These are phyloP conservation scores for Danio aesculapii DNA, from an alignment of 2,797 vertebrate species.

Conservation along the genomic window DNA sequence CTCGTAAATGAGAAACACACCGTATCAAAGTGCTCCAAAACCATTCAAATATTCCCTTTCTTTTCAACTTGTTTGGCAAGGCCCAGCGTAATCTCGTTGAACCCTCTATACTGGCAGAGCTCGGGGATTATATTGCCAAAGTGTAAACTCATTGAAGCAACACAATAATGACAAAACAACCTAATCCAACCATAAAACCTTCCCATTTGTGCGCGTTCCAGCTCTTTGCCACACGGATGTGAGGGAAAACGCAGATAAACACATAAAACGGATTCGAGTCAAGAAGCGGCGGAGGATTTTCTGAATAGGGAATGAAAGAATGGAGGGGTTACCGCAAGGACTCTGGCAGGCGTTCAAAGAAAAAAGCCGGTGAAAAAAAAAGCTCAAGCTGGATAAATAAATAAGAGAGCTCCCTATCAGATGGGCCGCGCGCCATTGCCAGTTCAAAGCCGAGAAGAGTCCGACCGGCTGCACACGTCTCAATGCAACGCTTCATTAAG, in stretches of 20 bases:
- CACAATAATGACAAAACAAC: constrained; percentile 50
- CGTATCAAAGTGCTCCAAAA: constrained; percentile 43
- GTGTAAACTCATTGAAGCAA: constrained; percentile 36
- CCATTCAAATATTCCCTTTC: constrained; percentile 40
- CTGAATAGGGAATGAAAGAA: constrained; percentile 48
- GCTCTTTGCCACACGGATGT: constrained; percentile 28
- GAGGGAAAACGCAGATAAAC: constrained; percentile 58
- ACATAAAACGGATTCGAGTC: constrained; percentile 30
- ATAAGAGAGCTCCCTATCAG: constrained; percentile 58
- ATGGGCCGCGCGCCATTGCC: constrained; percentile 52
- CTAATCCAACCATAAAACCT: constrained; percentile 52
- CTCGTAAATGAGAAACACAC: constrained; percentile 51
- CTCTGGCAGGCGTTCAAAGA: constrained; percentile 62
- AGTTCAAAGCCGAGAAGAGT: constrained; percentile 55
- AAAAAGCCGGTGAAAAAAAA: constrained; percentile 48
- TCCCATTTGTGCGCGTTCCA: constrained; percentile 45
- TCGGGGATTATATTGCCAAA: constrained; percentile 27
- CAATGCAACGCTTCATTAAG: constrained; percentile 58
- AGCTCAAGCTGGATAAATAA: constrained; percentile 60
- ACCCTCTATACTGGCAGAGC: constrained; percentile 44
- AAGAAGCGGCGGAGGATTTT: constrained; percentile 46
- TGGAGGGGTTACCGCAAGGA: constrained; percentile 57
- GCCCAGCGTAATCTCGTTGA: constrained; percentile 45
- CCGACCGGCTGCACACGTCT: constrained; percentile 50
- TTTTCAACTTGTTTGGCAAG: constrained; percentile 52